Base-by-base conservation (phyloP, 2,797 vertebrate genomes). In the Cirrhinus molitorella region DNA sequence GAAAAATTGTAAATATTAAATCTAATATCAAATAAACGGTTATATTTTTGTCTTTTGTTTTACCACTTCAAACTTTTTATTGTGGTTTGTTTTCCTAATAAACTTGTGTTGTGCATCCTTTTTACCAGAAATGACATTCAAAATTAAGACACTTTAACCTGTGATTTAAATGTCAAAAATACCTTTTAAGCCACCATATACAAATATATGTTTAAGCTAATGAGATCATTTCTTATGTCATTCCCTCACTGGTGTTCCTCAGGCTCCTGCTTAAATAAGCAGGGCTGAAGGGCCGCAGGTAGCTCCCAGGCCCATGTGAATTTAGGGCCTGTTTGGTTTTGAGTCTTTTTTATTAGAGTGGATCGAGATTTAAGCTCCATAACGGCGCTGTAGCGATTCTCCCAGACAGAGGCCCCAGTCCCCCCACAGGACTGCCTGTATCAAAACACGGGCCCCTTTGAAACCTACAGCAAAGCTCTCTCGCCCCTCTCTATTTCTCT, bases 271-370 rank as follows among this genome's bases (percentile, higher is more conserved):
- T 93, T 93, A 93, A 93, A 94, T 89, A 88, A 88, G 89, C 83
- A 88, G 73, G 85, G 85, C 88, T 90, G 87, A 91, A 88, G 89
- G 89, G 91, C 91, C 92, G 90, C 92, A 94, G 93, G 94, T 94
- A 95, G 88, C 93, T 94, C 91, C 89, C 89, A 92, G 92, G 92
- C 91, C 91, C 90, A 89, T 17, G 45, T 89, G 78, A 83, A 87
- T 90, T 89, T 90, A 89, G 89, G 61, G 91, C 84, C 91, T 95
- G 94, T 94, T 95, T 94, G 92, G 89, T 91, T 34, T 93, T 94
- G 92, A 94, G 91, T 93, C 92, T 92, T 94, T 95, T 94, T 94
- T 95, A 95, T 95, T 96, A 95, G 93, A 91, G 89, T 90, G 91
- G 93, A 94, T 94, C 90, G 89, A 94, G 92, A 89, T 89, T 89